Evolutionary conservation across 2,113 vertebrate genomes (phyloP).

Genomic region (Chiloscyllium plagiosum): DNA sequence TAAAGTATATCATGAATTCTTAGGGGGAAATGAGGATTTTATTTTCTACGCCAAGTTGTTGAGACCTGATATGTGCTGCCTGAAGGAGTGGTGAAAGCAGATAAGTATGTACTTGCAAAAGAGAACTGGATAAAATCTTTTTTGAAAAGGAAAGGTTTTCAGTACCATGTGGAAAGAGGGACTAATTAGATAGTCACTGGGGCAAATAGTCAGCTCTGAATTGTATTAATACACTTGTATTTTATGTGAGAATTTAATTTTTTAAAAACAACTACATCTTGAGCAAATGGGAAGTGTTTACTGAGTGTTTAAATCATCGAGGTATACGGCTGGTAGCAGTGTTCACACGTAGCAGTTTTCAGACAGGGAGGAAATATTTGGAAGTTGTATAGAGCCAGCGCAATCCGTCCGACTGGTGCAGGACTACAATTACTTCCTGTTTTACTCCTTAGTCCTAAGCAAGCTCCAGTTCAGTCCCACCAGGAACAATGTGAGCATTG

Average conservation of each 20-base stretch:
- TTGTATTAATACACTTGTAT: neutral
- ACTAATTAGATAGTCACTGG: neutral
- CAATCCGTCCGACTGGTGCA: neutral
- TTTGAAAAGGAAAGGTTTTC: neutral
- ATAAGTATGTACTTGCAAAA: neutral
- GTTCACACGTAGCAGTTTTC: neutral
- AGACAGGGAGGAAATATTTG: slow-evolving; percentile 28
- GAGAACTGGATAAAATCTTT: neutral
- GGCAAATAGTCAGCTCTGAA: neutral
- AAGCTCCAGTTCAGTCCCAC: slow-evolving; percentile 38
- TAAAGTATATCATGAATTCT: neutral
- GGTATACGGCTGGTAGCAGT: neutral
- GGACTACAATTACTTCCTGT: slow-evolving; percentile 29
- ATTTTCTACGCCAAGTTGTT: neutral
- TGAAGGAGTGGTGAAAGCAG: neutral
- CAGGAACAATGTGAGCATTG: neutral
- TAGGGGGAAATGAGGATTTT: neutral
- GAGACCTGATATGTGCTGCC: neutral
- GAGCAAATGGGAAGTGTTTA: neutral
- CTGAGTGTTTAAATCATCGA: neutral
- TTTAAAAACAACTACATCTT: neutral
- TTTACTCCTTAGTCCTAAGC: slow-evolving; percentile 16
- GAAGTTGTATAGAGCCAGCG: slow-evolving; percentile 25
- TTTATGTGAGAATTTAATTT: neutral
- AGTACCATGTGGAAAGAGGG: neutral